These are phyloP conservation scores for Amblyornis subalaris DNA, from an alignment of 2,113 vertebrate species.

Conservation along the genomic window DNA sequence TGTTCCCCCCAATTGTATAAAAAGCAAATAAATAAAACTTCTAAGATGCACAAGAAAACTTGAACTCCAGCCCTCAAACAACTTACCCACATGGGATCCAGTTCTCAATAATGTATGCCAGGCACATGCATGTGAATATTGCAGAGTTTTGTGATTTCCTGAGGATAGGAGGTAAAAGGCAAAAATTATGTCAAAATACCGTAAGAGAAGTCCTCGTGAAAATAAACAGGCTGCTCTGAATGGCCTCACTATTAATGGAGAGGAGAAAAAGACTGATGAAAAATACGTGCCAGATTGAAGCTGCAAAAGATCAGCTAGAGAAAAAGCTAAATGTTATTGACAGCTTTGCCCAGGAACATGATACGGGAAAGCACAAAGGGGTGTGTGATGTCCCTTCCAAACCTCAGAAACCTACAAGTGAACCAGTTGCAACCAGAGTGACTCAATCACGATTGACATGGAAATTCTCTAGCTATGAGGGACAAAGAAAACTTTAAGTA, in stretches of 20 bases:
- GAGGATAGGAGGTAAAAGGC: not conserved
- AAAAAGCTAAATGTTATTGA: not conserved
- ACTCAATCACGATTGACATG: not conserved
- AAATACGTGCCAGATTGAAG: not conserved
- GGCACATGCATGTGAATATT: not conserved
- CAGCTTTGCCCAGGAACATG: not conserved
- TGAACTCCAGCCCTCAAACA: not conserved
- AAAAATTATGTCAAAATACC: not conserved
- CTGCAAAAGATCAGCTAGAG: not conserved
- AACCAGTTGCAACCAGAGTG: not conserved
- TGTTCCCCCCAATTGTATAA: not conserved
- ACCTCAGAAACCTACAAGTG: not conserved
- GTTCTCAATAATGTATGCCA: not conserved
- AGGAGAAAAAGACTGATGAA: not conserved
- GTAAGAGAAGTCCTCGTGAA: not conserved
- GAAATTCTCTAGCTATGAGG: not conserved
- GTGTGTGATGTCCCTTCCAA: not conserved
- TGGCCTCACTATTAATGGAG: not conserved
- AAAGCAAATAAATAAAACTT: not conserved
- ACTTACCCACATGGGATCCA: not conserved
- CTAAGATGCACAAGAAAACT: not conserved
- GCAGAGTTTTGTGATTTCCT: not conserved
- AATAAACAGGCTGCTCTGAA: not conserved
- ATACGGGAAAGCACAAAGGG: not conserved
- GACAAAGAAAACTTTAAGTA: not conserved